Base-by-base conservation (phyloP, 2,888 invertebrate genomes). In the Keiferia lycopersicella region DNA sequence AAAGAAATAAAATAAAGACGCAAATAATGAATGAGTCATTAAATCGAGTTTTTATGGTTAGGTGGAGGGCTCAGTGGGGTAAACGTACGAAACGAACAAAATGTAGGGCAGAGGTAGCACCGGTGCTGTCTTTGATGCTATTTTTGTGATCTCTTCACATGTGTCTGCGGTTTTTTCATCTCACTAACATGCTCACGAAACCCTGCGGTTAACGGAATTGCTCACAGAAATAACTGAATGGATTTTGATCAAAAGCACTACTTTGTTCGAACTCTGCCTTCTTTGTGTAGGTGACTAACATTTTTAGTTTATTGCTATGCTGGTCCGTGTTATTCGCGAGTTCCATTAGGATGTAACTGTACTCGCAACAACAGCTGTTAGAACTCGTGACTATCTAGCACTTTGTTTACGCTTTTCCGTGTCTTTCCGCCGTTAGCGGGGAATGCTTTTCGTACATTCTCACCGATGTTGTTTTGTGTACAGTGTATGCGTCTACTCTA, bases 81-180 rank as follows among this genome's bases (percentile, higher is more conserved):
- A 78, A 79, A 78, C 73, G 76, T 72, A 76, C 82, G 71, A 66
- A 70, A 77, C 2, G 34, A 62, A 26, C 68, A 41, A 74, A 80
- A 88, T 84, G 78, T 88, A 85, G 87, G 88, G 75, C 86, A 86
- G 77, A 83, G 80, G 74, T 70, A 69, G 76, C 75, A 79, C 78
- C 76, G 80, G 79, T 78, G 78, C 51, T 34, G 56, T 76, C 82
- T 83, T 84, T 82, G 84, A 84, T 83, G 84, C 83, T 88, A 90
- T 88, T 88, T 87, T 83, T 79, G 84, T 84, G 81, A 84, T 78
- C 78, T 75, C 78, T 81, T 80, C 69, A 76, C 64, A 79, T 78
- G 78, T 80, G 84, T 80, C 79, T 84, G 84, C 80, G 86, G 88
- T 83, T 77, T 56, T 73, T 56, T 73, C 82, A 84, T 83, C 78